These are phyloP conservation scores for Calliphora vicina DNA, from an alignment of 1,140 invertebrate species.

Conservation along the genomic window DNA sequence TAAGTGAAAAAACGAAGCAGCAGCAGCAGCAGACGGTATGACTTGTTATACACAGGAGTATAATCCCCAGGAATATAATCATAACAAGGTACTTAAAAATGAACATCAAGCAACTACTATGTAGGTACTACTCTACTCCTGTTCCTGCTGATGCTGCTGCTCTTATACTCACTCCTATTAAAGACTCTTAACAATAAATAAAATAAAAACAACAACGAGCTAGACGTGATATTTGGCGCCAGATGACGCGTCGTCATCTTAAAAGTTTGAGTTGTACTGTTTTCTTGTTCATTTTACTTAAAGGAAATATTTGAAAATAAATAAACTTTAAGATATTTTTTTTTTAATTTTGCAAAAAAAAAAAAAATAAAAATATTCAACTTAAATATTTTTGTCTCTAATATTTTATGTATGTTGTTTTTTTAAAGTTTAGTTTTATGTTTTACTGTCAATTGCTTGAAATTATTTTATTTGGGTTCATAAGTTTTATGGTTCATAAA, in stretches of 20 bases:
- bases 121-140: neutral
- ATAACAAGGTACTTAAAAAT: constrained; percentile 11
- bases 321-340: too few species aligned
- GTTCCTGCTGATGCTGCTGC: neutral
- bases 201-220: neutral
- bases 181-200: too few species aligned
- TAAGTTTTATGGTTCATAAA: neutral
- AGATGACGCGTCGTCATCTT: neutral
- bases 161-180: too few species aligned
- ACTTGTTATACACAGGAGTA: constrained; percentile 9
- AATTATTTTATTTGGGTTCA: neutral
- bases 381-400: too few species aligned
- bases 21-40: neutral
- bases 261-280: neutral
- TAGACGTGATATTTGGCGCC: constrained; percentile 4
- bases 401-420: too few species aligned
- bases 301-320: too few species aligned
- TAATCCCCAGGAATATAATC: constrained; percentile 4
- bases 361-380: too few species aligned
- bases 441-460: neutral
- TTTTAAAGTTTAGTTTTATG: neutral
- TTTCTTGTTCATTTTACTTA: too few species aligned
- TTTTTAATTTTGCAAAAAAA: too few species aligned
- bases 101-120: neutral
- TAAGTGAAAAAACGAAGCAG: too few species aligned